Evolutionary conservation across 2,888 invertebrate genomes (phyloP).

Genomic region (Philereme vetulata): DNA sequence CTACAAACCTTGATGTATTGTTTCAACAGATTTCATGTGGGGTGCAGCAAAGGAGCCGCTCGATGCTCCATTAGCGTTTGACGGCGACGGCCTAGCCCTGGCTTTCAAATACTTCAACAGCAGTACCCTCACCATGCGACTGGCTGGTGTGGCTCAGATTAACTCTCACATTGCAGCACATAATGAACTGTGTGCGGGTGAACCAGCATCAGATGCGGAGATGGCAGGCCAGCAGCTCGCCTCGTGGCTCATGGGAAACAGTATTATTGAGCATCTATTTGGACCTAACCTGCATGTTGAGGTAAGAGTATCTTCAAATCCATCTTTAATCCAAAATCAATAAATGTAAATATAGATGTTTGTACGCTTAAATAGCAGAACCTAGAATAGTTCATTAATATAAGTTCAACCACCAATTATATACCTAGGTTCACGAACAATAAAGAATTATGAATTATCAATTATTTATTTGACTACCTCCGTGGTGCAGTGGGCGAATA

Average conservation of each 20-base stretch:
- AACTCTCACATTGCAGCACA: constrained; percentile 96
- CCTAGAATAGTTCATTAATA: no score
- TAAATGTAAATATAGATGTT: no score
- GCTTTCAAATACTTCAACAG: constrained; percentile 99
- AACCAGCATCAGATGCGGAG: constrained; percentile 93
- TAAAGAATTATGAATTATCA: no score
- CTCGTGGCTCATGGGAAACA: constrained; percentile 94
- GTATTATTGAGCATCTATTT: constrained; percentile 96
- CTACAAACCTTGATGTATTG: not conserved
- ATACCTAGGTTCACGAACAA: no score
- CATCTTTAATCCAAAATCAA: no score
- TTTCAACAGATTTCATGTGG: constrained; percentile 93
- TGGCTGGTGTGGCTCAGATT: constrained; percentile 97
- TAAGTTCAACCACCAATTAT: no score
- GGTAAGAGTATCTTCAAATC: constrained; percentile 68
- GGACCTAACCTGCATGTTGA: constrained; percentile 99
- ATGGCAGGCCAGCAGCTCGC: constrained; percentile 92
- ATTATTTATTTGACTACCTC: no score
- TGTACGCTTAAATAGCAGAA: no score
- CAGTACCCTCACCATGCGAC: constrained; percentile 95
- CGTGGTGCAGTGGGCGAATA: no score
- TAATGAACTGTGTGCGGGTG: constrained; percentile 95
- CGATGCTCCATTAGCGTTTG: constrained; percentile 93
- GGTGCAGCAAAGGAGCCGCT: constrained; percentile 96
- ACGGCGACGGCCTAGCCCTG: constrained; percentile 93